A percentile compares a stretch with the other conserved stretches of the same genome.
Conservation (phyloP, 2,797 vertebrate species). For the Columba guinea region DNA sequence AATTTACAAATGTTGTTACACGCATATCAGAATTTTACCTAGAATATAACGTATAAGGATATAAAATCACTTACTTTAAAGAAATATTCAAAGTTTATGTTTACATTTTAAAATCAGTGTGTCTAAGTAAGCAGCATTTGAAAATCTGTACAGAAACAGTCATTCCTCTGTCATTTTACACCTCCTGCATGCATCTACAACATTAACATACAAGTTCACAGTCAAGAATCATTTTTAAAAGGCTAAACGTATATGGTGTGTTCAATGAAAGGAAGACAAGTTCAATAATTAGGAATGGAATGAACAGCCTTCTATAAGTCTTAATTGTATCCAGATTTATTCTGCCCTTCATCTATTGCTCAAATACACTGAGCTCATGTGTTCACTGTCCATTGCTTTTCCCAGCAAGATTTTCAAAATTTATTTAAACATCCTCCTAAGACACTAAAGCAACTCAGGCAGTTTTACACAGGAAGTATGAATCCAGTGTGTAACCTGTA, state of each 20-base stretch:
- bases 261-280: not conserved
- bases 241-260: not conserved
- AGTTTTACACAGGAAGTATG: not conserved
- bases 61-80: not conserved
- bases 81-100: not conserved
- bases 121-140: not conserved
- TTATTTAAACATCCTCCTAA: not conserved
- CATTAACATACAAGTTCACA: not conserved
- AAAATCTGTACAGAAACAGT: accelerated
- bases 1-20: not conserved
- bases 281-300: not conserved
- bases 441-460: not conserved
- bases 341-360: not conserved
- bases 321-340: not conserved
- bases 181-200: not conserved
- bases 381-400: not conserved
- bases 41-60: not conserved
- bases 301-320: not conserved
- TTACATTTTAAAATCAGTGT: not conserved
- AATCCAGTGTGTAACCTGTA: not conserved
- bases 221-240: not conserved
- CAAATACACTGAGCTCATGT: not conserved
- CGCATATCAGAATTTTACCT: not conserved
- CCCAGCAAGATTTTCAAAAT: not conserved
- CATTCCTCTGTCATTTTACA: not conserved